Percentiles rank a stretch among this genome's conserved stretches.
Conservation (phyloP, 2,797 vertebrate species). For the Eutrigla gurnardus region DNA sequence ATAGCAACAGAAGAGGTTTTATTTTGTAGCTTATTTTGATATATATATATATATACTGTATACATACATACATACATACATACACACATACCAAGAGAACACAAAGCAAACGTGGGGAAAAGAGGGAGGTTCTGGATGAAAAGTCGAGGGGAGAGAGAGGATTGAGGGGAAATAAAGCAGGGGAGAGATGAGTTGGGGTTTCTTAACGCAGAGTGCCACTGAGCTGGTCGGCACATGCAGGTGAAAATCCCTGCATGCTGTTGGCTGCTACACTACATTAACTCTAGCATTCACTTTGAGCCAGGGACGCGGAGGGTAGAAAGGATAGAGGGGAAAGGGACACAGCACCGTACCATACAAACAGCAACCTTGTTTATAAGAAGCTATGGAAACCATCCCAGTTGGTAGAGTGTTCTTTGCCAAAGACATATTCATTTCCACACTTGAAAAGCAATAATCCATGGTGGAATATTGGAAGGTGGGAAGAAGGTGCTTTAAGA, state of each 20-base stretch:
- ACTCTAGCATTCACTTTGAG: constrained; percentile 65
- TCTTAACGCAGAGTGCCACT: constrained; percentile 54
- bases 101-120: constrained; percentile 41
- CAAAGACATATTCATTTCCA: constrained; percentile 32
- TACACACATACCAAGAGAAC: constrained; percentile 11
- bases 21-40: background rate
- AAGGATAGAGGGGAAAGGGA: constrained; percentile 21
- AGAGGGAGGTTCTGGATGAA: constrained; percentile 51
- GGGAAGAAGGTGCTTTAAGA: background rate
- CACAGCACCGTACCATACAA: constrained; percentile 14
- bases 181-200: constrained; percentile 19
- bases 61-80: too few relatives aligned
- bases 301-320: constrained; percentile 49
- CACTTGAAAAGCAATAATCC: constrained; percentile 23
- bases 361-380: constrained; percentile 20
- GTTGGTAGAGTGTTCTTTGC: constrained; percentile 22
- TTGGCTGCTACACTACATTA: constrained; percentile 75
- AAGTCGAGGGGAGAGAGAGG: constrained; percentile 38
- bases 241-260: constrained; percentile 64
- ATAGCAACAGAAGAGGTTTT: background rate
- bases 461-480: background rate
- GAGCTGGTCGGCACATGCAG: constrained; percentile 63
- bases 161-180: constrained; percentile 32
- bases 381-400: constrained; percentile 34
- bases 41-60: too few relatives aligned